phyloP scores from a whole-genome alignment of 2,888 invertebrate genomes.

The Parthenolecanium corni region DNA sequence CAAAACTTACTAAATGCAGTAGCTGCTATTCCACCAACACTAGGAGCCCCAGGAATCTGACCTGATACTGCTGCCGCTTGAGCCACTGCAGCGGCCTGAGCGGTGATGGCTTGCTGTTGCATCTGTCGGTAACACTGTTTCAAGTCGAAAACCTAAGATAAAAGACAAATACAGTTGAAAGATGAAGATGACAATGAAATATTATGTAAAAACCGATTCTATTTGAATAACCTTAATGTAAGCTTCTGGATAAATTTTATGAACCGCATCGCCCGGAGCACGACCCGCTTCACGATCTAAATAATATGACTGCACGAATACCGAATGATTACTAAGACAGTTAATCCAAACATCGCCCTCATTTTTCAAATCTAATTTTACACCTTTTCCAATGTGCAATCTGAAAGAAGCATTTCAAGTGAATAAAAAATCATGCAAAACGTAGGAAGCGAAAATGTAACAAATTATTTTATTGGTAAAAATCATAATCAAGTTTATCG shows the following conservation, averaged over 20 bases:
- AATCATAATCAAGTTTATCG: neutral
- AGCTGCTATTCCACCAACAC: conserved; percentile 55
- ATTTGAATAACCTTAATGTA: conserved; percentile 67
- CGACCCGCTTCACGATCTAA: conserved; percentile 93
- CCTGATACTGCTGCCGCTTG: conserved; percentile 97
- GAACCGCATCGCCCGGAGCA: conserved; percentile 94
- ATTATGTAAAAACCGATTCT: no score
- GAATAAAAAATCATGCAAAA: neutral
- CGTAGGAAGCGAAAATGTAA: no score
- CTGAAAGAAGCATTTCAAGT: conserved; percentile 43
- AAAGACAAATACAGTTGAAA: neutral
- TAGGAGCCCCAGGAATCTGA: conserved; percentile 62
- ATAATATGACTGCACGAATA: conserved; percentile 97
- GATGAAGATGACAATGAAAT: no score
- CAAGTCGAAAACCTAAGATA: conserved; percentile 78
- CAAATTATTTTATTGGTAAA: no score
- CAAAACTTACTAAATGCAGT: conserved; percentile 38
- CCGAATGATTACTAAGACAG: conserved; percentile 91
- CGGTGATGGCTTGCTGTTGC: conserved; percentile 90
- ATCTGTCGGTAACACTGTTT: conserved; percentile 96
- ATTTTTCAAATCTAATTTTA: conserved; percentile 79
- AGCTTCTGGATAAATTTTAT: conserved; percentile 94
- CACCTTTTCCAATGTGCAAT: conserved; percentile 93
- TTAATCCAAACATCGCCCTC: conserved; percentile 97
- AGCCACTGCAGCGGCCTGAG: conserved; percentile 87